These are phyloP conservation scores for Nothocercus nigrocapillus DNA, from an alignment of 2,113 vertebrate species.

Conservation along the genomic window DNA sequence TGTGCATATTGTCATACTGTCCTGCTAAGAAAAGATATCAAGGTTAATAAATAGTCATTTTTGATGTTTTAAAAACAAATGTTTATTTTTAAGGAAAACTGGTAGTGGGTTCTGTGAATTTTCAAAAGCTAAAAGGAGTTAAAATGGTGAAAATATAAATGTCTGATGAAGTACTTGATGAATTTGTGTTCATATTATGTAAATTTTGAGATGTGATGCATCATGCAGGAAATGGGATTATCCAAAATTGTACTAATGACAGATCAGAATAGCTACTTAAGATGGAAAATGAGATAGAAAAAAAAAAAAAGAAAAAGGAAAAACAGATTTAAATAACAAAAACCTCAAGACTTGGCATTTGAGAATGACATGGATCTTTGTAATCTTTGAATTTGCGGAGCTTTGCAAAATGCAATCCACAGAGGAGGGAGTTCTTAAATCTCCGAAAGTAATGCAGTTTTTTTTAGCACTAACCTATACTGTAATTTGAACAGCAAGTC, in stretches of 20 bases:
- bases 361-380: not conserved
- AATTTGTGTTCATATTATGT: not conserved
- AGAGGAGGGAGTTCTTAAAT: not conserved
- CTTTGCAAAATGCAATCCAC: not conserved
- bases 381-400: not conserved
- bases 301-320: not conserved
- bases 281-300: not conserved
- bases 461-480: not conserved
- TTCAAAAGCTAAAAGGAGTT: not conserved
- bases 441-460: not conserved
- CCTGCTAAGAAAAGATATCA: not conserved
- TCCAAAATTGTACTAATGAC: not conserved
- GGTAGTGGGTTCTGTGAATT: not conserved
- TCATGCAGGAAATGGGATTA: not conserved
- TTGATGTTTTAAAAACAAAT: not conserved
- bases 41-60: not conserved
- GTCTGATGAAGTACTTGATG: not conserved
- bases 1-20: not conserved
- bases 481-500: not conserved
- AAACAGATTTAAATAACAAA: not conserved
- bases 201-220: not conserved
- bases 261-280: not conserved
- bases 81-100: not conserved
- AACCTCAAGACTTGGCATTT: fast-evolving
- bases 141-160: not conserved